These are phyloP conservation scores for Apomyelois bistriatella DNA, from an alignment of 2,888 invertebrate species.

Conservation along the genomic window DNA sequence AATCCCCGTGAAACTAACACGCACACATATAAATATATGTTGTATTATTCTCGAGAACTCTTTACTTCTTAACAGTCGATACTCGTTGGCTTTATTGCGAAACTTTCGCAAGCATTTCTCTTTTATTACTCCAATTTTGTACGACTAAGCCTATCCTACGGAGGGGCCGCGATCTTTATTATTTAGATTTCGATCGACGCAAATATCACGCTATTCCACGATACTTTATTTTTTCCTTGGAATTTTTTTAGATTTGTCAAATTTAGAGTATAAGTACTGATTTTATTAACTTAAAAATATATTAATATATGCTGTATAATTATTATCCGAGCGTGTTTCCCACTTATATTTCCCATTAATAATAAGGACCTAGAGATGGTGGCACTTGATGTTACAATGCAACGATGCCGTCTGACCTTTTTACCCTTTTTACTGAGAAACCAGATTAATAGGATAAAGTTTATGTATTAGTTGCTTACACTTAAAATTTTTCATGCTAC, in stretches of 20 bases:
- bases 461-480: too few relatives aligned
- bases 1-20: slow-evolving; percentile 14
- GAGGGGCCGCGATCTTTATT: slow-evolving; percentile 69
- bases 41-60: slow-evolving; percentile 60
- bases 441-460: too few relatives aligned
- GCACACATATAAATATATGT: slow-evolving; percentile 22
- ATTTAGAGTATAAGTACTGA: too few relatives aligned
- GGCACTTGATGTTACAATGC: too few relatives aligned
- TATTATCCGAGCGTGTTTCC: too few relatives aligned
- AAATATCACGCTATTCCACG: not conserved
- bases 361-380: too few relatives aligned
- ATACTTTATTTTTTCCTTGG: slow-evolving; percentile 6
- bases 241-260: not conserved
- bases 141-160: slow-evolving; percentile 71
- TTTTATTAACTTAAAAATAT: too few relatives aligned
- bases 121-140: slow-evolving; percentile 80
- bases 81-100: slow-evolving; percentile 77
- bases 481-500: too few relatives aligned
- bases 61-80: slow-evolving; percentile 79
- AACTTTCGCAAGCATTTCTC: slow-evolving; percentile 78
- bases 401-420: too few relatives aligned
- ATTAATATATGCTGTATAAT: too few relatives aligned
- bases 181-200: slow-evolving; percentile 72
- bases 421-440: too few relatives aligned
- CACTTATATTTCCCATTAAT: too few relatives aligned